These are phyloP conservation scores for Apodemia duryi DNA, from an alignment of 2,888 invertebrate species.

Conservation along the genomic window DNA sequence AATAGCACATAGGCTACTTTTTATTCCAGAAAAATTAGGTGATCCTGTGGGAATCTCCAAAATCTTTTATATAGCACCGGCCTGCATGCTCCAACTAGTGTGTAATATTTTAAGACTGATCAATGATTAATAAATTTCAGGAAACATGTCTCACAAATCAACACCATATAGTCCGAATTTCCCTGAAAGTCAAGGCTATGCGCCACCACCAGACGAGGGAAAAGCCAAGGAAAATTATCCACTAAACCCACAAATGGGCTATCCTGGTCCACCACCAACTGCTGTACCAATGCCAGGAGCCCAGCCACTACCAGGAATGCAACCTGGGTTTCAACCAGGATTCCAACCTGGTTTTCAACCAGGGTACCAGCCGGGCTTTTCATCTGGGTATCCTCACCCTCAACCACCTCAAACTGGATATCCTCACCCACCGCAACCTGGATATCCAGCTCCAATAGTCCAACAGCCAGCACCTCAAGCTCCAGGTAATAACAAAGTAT, in stretches of 20 bases:
- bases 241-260: slow-evolving; percentile 50
- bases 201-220: slow-evolving; percentile 50
- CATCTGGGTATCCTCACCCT: slow-evolving; percentile 45
- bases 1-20: too few species aligned
- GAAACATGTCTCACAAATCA: slow-evolving; percentile 66
- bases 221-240: slow-evolving; percentile 52
- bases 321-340: slow-evolving; percentile 59
- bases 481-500: slow-evolving; percentile 40
- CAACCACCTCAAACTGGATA: slow-evolving; percentile 37
- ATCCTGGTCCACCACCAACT: slow-evolving; percentile 47
- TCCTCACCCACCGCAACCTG: slow-evolving; percentile 44
- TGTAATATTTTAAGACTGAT: slow-evolving; percentile 28
- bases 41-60: too few species aligned
- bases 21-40: too few species aligned
- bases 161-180: slow-evolving; percentile 69
- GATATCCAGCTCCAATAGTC: slow-evolving; percentile 45
- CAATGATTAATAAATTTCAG: slow-evolving; percentile 9
- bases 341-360: slow-evolving; percentile 56
- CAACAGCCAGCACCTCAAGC: slow-evolving; percentile 55
- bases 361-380: slow-evolving; percentile 42
- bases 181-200: slow-evolving; percentile 63
- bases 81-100: too few species aligned
- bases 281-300: slow-evolving; percentile 54
- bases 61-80: too few species aligned
- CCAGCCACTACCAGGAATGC: slow-evolving; percentile 61